Percentiles rank a stretch among this genome's conserved stretches.
Evolutionary conservation across 2,888 invertebrate genomes (phyloP).

Genomic region (Callimorpha dominula): DNA sequence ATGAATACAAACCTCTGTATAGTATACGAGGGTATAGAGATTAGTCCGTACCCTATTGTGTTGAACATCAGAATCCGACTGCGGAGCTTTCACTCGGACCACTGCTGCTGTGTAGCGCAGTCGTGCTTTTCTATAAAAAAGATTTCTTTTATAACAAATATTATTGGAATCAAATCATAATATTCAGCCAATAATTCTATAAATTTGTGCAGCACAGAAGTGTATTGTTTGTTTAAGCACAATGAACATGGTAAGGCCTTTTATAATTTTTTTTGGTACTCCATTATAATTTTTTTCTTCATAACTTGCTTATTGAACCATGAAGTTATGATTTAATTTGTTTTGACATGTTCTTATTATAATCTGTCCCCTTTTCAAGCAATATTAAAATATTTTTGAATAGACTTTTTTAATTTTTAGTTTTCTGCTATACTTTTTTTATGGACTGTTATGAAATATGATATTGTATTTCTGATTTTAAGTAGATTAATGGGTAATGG

Average conservation of each 20-base stretch:
- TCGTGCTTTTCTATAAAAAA: slow-evolving; percentile 69
- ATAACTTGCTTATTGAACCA: slow-evolving; percentile 75
- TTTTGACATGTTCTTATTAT: slow-evolving; percentile 83
- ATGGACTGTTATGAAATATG: slow-evolving; percentile 65
- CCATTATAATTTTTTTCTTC: slow-evolving; percentile 64
- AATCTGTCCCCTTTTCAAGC: slow-evolving; percentile 58
- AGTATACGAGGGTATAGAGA: slow-evolving; percentile 65
- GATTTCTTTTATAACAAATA: slow-evolving; percentile 60
- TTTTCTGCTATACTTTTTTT: slow-evolving; percentile 30
- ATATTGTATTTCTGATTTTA: slow-evolving; percentile 60
- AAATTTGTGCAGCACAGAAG: slow-evolving; percentile 67
- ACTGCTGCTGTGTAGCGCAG: slow-evolving; percentile 72
- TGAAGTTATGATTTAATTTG: slow-evolving; percentile 86
- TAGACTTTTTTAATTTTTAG: slow-evolving; percentile 18
- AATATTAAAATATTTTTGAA: slow-evolving; percentile 32
- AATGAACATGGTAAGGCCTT: slow-evolving; percentile 84
- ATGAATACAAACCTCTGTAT: slow-evolving; percentile 62
- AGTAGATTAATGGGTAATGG: slow-evolving; percentile 56
- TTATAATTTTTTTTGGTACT: slow-evolving; percentile 72
- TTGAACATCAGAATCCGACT: slow-evolving; percentile 64
- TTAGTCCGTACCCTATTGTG: slow-evolving; percentile 78
- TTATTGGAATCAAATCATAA: slow-evolving; percentile 65
- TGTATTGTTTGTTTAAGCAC: slow-evolving; percentile 78
- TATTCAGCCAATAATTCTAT: slow-evolving; percentile 69
- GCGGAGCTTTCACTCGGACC: slow-evolving; percentile 76